Percentiles rank a stretch among this genome's conserved stretches.
Conservation (phyloP, 1,140 invertebrate species). For the Lycorma delicatula region DNA sequence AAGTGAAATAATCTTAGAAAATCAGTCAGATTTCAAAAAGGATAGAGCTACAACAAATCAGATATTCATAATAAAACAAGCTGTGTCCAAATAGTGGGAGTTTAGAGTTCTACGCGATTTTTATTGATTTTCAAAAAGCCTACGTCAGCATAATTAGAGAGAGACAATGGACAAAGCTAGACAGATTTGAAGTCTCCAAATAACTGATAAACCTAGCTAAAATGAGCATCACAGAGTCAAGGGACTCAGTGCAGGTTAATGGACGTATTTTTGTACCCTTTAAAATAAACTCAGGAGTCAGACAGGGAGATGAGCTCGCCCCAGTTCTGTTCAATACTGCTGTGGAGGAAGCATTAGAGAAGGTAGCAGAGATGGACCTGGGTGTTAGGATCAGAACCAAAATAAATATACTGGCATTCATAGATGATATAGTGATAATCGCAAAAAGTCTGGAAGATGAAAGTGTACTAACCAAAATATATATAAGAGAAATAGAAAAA, state of each 20-base stretch:
- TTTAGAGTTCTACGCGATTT: too few relatives aligned
- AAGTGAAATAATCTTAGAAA: neutral
- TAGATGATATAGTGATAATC: slow-evolving; percentile 13
- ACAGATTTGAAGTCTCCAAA: neutral
- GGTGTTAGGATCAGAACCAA: slow-evolving; percentile 14
- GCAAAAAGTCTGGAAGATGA: slow-evolving; percentile 10
- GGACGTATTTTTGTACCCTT: slow-evolving; percentile 7
- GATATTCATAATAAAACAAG: too few relatives aligned
- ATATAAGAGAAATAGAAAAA: slow-evolving; percentile 9
- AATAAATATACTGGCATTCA: slow-evolving; percentile 5
- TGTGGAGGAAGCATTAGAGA: slow-evolving; percentile 25
- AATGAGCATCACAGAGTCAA: neutral
- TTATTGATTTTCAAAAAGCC: slow-evolving; percentile 5
- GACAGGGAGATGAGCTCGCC: slow-evolving; percentile 15
- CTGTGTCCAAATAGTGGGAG: too few relatives aligned
- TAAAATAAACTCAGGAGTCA: slow-evolving; percentile 15
- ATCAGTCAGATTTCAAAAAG: neutral
- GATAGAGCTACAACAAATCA: too few relatives aligned
- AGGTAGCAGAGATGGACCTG: slow-evolving; percentile 2
- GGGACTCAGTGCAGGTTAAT: slow-evolving; percentile 8
- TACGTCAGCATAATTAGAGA: slow-evolving; percentile 18
- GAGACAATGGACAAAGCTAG: slow-evolving; percentile 8
- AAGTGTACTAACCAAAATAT: neutral
- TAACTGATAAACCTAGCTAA: neutral
- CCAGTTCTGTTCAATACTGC: slow-evolving; percentile 20